These are phyloP conservation scores for Eunapius fragilis DNA, from an alignment of 37 sponge, comb jelly and placozoan species.

Conservation along the genomic window DNA sequence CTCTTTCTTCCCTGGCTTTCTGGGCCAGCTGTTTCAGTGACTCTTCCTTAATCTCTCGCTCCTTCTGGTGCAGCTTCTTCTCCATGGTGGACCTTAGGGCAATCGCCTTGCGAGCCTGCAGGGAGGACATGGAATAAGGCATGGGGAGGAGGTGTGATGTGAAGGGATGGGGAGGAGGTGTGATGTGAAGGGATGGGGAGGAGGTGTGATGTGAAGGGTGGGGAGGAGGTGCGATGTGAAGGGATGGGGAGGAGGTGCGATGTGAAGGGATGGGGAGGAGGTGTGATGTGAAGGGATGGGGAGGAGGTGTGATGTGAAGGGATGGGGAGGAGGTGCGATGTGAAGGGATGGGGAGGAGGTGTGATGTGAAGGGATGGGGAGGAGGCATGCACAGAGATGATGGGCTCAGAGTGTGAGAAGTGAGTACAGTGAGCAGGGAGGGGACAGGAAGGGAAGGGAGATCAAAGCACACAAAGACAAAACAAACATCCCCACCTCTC, in stretches of 20 bases:
- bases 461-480: background rate
- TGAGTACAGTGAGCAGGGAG: background rate
- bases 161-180: background rate
- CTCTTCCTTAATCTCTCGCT: slow-evolving; percentile 88
- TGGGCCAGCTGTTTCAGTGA: slow-evolving; percentile 85
- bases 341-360: too few relatives aligned
- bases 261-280: too few relatives aligned
- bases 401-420: background rate
- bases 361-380: too few relatives aligned
- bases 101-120: slow-evolving; percentile 91
- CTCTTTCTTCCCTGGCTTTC: slow-evolving; percentile 91
- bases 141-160: background rate
- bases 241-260: background rate
- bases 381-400: too few relatives aligned
- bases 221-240: background rate
- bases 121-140: background rate
- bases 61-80: slow-evolving; percentile 89
- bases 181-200: background rate
- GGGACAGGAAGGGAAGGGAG: background rate
- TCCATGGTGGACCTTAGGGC: slow-evolving; percentile 82
- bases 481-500: slow-evolving; percentile 72
- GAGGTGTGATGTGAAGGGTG: background rate
- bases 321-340: too few relatives aligned
- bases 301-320: too few relatives aligned
- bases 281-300: too few relatives aligned